Percentiles rank a stretch among this genome's conserved stretches.
Conservation (phyloP, 1,140 invertebrate genomes). For the Conus ventricosus region DNA sequence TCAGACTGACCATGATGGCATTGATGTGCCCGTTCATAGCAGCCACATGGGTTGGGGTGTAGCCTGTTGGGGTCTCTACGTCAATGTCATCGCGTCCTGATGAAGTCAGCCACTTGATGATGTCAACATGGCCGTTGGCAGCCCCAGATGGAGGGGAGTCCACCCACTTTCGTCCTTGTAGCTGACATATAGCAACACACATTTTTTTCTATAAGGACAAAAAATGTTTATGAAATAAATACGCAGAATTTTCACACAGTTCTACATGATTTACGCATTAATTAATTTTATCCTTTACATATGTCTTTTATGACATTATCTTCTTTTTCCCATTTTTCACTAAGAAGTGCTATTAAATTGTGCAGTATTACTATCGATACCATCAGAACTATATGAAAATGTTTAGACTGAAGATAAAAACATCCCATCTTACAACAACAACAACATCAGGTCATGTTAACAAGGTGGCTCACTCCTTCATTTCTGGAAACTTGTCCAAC, state of each 20-base stretch:
- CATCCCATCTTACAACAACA: too few relatives aligned
- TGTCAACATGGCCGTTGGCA: constrained; percentile 61
- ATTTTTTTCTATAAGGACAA: background rate
- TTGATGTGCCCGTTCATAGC: constrained; percentile 74
- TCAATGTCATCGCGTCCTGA: constrained; percentile 60
- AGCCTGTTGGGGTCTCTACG: constrained; percentile 69
- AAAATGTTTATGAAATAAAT: background rate
- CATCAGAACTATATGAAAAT: too few relatives aligned
- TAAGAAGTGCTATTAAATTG: too few relatives aligned
- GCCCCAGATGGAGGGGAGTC: constrained; percentile 64
- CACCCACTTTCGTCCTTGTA: constrained; percentile 64
- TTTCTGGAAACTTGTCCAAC: constrained; percentile 62
- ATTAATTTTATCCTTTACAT: too few relatives aligned
- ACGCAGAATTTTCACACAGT: background rate
- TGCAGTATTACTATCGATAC: too few relatives aligned
- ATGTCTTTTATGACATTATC: too few relatives aligned
- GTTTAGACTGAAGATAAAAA: too few relatives aligned
- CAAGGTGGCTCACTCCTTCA: constrained; percentile 56
- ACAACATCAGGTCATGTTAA: too few relatives aligned
- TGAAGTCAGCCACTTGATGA: constrained; percentile 66
- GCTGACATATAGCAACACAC: constrained; percentile 48
- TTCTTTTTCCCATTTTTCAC: too few relatives aligned
- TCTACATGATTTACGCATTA: too few relatives aligned
- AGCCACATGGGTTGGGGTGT: constrained; percentile 72
- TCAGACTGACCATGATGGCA: constrained; percentile 65